Percentiles rank a stretch among this genome's conserved stretches.
phyloP scores from a whole-genome alignment of 1,140 invertebrate genomes.

The Luehdorfia chinensis region DNA sequence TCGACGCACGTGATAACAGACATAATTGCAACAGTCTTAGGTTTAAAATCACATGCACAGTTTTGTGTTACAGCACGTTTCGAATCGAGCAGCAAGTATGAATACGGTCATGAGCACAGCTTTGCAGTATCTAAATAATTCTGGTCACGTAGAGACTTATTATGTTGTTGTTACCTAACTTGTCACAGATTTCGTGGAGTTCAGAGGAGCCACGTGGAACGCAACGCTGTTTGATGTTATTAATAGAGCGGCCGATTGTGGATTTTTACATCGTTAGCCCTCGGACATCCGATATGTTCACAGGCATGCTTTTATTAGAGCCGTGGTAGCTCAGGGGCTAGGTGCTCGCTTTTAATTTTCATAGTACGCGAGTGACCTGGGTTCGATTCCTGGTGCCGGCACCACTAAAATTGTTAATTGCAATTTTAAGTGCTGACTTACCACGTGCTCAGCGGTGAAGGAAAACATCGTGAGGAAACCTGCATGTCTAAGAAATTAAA shows the following conservation, averaged over 20 bases:
- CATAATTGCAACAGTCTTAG: background rate
- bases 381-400: too few relatives aligned
- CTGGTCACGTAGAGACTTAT: slow-evolving; percentile 10
- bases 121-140: slow-evolving; percentile 18
- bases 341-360: too few relatives aligned
- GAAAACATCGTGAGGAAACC: too few relatives aligned
- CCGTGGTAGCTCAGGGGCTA: too few relatives aligned
- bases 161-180: slow-evolving; percentile 14
- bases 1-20: background rate
- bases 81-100: background rate
- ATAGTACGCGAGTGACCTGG: too few relatives aligned
- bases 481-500: too few relatives aligned
- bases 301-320: background rate
- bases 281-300: slow-evolving; percentile 10
- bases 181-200: slow-evolving; percentile 7
- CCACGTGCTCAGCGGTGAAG: too few relatives aligned
- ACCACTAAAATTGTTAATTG: too few relatives aligned
- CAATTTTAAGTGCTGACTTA: too few relatives aligned
- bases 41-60: background rate
- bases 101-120: slow-evolving; percentile 1
- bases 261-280: slow-evolving; percentile 15
- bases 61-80: background rate
- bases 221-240: slow-evolving; percentile 10
- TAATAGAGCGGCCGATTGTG: background rate
- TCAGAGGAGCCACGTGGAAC: background rate